Evolutionary conservation across 2,113 vertebrate species (phyloP).

Genomic region (Girardinichthys multiradiatus): DNA sequence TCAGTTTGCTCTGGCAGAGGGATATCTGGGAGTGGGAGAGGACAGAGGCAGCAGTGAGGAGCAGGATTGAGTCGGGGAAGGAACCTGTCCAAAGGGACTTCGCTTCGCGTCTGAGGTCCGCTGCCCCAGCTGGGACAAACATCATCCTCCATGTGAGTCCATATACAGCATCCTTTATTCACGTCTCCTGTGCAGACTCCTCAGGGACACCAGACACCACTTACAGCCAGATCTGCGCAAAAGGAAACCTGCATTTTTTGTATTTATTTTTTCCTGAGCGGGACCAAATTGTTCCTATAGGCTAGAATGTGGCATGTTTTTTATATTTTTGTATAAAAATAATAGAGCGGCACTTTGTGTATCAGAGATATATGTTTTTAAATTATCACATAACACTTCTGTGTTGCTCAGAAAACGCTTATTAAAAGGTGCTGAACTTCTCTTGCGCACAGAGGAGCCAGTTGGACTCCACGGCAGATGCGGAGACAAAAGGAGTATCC

Average conservation of each 20-base stretch:
- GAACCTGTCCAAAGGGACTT: constrained; percentile 39
- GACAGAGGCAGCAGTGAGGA: constrained; percentile 56
- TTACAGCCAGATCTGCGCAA: not conserved
- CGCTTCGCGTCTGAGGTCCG: constrained; percentile 30
- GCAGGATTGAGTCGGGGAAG: constrained; percentile 49
- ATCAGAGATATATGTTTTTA: not conserved
- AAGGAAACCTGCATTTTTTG: not conserved
- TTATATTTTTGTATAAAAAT: not conserved
- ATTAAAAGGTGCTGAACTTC: constrained; percentile 41
- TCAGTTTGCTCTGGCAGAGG: constrained; percentile 57
- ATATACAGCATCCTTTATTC: not conserved
- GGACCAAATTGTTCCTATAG: not conserved
- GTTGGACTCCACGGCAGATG: constrained; percentile 74
- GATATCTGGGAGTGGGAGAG: constrained; percentile 71
- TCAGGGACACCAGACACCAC: not conserved
- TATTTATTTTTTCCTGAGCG: too few species aligned
- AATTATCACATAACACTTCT: not conserved
- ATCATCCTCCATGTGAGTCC: constrained; percentile 57
- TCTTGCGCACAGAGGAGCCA: constrained; percentile 47
- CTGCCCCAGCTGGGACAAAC: constrained; percentile 35
- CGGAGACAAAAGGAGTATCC: constrained; percentile 80
- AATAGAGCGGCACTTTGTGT: not conserved
- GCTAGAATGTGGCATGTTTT: not conserved
- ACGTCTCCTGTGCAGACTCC: not conserved
- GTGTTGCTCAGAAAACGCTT: constrained; percentile 1